Conservation (phyloP, 1,140 invertebrate species). For the Sitodiplosis mosellana region DNA sequence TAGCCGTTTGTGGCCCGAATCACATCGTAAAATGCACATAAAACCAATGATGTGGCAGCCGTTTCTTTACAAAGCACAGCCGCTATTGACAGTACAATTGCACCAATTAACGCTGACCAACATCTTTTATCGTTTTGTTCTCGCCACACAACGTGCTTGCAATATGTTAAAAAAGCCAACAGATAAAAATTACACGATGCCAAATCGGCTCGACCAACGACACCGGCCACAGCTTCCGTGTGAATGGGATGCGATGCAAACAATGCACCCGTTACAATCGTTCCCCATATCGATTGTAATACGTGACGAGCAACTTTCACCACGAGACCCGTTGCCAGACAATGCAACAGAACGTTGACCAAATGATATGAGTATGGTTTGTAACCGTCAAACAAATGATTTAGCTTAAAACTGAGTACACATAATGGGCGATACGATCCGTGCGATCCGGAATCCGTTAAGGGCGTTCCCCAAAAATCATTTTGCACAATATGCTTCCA, state of each 20-base stretch:
- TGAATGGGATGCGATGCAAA: conserved; percentile 95
- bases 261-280: conserved; percentile 60
- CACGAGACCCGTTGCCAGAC: conserved; percentile 58
- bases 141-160: conserved; percentile 38
- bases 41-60: conserved; percentile 73
- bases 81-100: conserved; percentile 38
- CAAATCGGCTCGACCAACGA: conserved; percentile 87
- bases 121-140: conserved; percentile 33
- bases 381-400: conserved; percentile 71
- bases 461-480: conserved; percentile 85
- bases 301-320: conserved; percentile 47
- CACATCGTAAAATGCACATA: conserved; percentile 63
- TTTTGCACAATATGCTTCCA: conserved; percentile 52
- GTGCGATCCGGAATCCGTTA: conserved; percentile 70
- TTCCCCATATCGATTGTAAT: conserved; percentile 40
- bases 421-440: conserved; percentile 85
- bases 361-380: conserved; percentile 83
- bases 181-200: conserved; percentile 83
- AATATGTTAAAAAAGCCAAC: conserved; percentile 65
- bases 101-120: conserved; percentile 31
- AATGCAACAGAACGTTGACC: conserved; percentile 74
- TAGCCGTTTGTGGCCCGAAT: conserved; percentile 28
- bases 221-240: conserved; percentile 88
- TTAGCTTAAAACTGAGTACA: conserved; percentile 81
- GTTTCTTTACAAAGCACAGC: conserved; percentile 82